Evolutionary conservation across 1,140 invertebrate genomes (phyloP).

Genomic region (Drosophila parabipectinata): DNA sequence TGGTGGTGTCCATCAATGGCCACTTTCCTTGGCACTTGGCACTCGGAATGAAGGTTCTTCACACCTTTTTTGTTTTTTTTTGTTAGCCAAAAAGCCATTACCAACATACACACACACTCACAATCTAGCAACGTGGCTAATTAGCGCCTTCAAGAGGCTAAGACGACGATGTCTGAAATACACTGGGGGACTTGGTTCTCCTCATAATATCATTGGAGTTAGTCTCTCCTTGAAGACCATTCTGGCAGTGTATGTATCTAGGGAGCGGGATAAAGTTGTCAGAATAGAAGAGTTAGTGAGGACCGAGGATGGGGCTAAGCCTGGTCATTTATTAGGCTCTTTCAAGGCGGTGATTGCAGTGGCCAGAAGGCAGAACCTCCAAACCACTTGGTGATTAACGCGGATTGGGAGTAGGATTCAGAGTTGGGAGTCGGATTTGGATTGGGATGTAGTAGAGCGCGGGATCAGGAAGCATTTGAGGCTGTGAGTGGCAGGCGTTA

Average conservation of each 20-base stretch:
- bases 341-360: conserved; percentile 23
- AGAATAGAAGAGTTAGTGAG: background rate
- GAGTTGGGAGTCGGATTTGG: background rate
- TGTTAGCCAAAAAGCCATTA: conserved; percentile 47
- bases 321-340: conserved; percentile 63
- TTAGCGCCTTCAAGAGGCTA: conserved; percentile 60
- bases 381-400: conserved; percentile 49
- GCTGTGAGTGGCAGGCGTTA: conserved; percentile 42
- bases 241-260: background rate
- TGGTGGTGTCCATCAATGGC: conserved; percentile 27
- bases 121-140: conserved; percentile 66
- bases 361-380: conserved; percentile 36
- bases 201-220: no score
- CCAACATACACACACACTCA: conserved; percentile 34
- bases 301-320: conserved; percentile 24
- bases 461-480: conserved; percentile 35
- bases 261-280: conserved; percentile 27
- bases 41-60: conserved; percentile 13
- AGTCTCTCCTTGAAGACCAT: no score
- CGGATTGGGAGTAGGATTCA: background rate
- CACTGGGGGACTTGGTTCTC: background rate
- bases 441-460: conserved; percentile 4
- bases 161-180: conserved; percentile 4
- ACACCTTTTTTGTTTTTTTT: conserved; percentile 19
- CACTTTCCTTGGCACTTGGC: conserved; percentile 20